These are phyloP conservation scores for Microplitis manilae DNA, from an alignment of 2,888 invertebrate genomes.

Conservation along the genomic window DNA sequence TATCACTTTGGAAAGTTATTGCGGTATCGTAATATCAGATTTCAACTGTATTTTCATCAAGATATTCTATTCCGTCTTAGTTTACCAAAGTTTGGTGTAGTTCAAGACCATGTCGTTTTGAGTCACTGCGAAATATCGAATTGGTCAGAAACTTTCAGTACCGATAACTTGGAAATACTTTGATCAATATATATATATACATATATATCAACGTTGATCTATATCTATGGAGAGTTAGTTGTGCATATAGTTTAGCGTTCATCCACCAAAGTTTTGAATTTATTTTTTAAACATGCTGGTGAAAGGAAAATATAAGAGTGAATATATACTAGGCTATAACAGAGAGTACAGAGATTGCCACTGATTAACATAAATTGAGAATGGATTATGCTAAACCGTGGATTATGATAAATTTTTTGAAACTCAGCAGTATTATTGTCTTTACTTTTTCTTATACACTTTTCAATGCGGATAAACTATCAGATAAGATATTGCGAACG, in stretches of 20 bases:
- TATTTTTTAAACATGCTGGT: background rate
- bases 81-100: background rate
- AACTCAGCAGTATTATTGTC: constrained; percentile 16
- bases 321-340: background rate
- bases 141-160: constrained; percentile 19
- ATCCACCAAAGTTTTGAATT: background rate
- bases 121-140: constrained; percentile 21
- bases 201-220: background rate
- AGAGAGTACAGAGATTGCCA: constrained; percentile 10
- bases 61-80: constrained; percentile 2
- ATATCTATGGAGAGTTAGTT: background rate
- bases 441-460: background rate
- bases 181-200: background rate
- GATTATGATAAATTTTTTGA: constrained; percentile 28
- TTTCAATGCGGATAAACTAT: constrained; percentile 10
- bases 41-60: constrained; percentile 3
- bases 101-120: constrained; percentile 15
- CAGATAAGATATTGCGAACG: background rate
- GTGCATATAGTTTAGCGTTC: background rate
- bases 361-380: constrained; percentile 28
- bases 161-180: constrained; percentile 21
- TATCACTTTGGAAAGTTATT: background rate
- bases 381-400: constrained; percentile 26
- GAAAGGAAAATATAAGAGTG: background rate
- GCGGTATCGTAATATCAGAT: background rate